Evolutionary conservation across 1,140 invertebrate species (phyloP), one percentile per base, ranked within the genome.

Genomic region (Diuraphis noxia): DNA sequence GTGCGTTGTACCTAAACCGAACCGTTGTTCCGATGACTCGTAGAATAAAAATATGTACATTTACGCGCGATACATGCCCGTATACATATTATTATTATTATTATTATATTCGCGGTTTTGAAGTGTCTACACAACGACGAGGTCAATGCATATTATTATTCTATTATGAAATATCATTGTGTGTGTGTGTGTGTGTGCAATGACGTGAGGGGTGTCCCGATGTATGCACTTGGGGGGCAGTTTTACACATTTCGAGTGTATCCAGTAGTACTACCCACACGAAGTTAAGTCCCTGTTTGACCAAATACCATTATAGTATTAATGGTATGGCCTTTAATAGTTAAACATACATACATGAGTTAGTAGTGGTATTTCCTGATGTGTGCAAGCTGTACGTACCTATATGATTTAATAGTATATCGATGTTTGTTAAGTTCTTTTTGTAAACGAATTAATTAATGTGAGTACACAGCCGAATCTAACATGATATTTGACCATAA

Each of bases 111-210:
- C 9, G 79, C 4, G 34, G 36, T 79, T 17, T 72, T 72, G 30
- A 23, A 21, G 23, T 25, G 79, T 38, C 36, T 25, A 81, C 21
- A 81, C 77, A 38, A 40, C 77, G 36, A 81, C 23, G 79, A 81
- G 79, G 79, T 81, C 79, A 82, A 41, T 25, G 38, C 36, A 82
- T 81, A 81, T 81, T 81, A 81, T 81, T 81, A 81, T 81, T 38
- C 36, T 40, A 81, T 38, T n/a, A 72, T n/a, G 30, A 63, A 63
- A 63, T 17, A 72, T 72, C 13, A n/a, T 13, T n/a, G 30, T 30
- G 49, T 52, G 23, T 6, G 23, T 56, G 25, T 52, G 49, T 25
- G 52, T 30, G 25, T 63, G 56, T 72, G 56, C 56, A 72, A 72
- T 72, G 56, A 72, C 56, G 56, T n/a, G 56, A 72, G 56, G 56